Percentiles rank a stretch among this genome's conserved stretches.
phyloP scores from a whole-genome alignment of 1,140 invertebrate species.

The Monochamus saltuarius region DNA sequence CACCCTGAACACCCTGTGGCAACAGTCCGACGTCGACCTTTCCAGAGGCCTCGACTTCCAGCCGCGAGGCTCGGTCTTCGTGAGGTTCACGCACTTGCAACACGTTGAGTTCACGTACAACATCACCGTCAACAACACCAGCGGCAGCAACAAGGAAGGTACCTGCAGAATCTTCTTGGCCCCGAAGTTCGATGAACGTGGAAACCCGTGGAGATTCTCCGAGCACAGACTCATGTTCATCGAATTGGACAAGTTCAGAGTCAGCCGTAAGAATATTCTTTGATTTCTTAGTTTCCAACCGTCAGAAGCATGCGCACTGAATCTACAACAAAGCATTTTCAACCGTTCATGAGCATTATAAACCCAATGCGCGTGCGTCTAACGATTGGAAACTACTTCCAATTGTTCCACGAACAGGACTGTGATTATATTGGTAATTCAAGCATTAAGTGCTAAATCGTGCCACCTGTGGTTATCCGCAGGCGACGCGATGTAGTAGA shows the following conservation, averaged over 20 bases:
- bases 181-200: constrained; percentile 69
- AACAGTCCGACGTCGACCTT: constrained; percentile 71
- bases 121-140: constrained; percentile 62
- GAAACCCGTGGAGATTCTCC: constrained; percentile 60
- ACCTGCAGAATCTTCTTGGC: constrained; percentile 77
- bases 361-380: too few species aligned
- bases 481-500: too few species aligned
- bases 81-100: constrained; percentile 73
- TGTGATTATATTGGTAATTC: too few species aligned
- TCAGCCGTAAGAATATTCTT: constrained; percentile 53
- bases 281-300: too few species aligned
- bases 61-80: constrained; percentile 68
- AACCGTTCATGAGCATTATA: too few species aligned
- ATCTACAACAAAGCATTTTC: too few species aligned
- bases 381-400: too few species aligned
- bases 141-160: constrained; percentile 57
- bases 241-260: constrained; percentile 75
- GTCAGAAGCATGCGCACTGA: too few species aligned
- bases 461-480: too few species aligned
- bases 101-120: constrained; percentile 68
- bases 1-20: constrained; percentile 58
- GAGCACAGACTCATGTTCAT: constrained; percentile 72
- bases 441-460: too few species aligned
- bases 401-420: too few species aligned
- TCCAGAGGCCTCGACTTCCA: constrained; percentile 76